phyloP scores from a whole-genome alignment of 1,140 invertebrate genomes.

The Bradynema listronoti region DNA sequence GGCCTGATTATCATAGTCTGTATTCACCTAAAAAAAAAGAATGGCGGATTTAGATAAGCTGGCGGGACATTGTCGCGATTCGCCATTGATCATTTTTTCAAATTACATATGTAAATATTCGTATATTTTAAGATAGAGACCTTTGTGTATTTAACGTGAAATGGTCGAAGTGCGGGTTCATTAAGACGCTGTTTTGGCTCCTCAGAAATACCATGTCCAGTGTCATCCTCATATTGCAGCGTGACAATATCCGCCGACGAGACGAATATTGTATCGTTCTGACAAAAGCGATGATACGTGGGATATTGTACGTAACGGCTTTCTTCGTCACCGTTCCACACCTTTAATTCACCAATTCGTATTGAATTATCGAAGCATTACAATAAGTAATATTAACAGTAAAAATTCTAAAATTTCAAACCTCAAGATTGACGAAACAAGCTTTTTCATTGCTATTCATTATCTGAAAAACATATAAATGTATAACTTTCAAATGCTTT shows the following conservation, averaged over 20 bases:
- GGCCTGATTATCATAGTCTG: constrained; percentile 28
- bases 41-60: constrained; percentile 15
- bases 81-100: no score
- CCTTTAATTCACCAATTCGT: constrained; percentile 21
- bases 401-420: no score
- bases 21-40: constrained; percentile 22
- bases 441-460: neutral
- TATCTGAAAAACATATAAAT: no score
- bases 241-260: constrained; percentile 36
- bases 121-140: constrained; percentile 3
- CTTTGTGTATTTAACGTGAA: constrained; percentile 34
- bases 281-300: constrained; percentile 31
- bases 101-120: no score
- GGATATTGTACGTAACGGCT: neutral
- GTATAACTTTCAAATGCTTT: no score
- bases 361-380: neutral
- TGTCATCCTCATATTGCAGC: constrained; percentile 31
- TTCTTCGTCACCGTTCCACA: constrained; percentile 33
- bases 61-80: constrained; percentile 12
- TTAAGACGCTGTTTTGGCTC: neutral
- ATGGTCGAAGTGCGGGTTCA: constrained; percentile 20
- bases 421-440: constrained; percentile 26
- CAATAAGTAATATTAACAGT: no score
- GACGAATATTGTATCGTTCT: constrained; percentile 39
- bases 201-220: constrained; percentile 3